These are phyloP conservation scores for Hypocryptadius cinnamomeus DNA, from an alignment of 2,113 vertebrate species.

Conservation along the genomic window DNA sequence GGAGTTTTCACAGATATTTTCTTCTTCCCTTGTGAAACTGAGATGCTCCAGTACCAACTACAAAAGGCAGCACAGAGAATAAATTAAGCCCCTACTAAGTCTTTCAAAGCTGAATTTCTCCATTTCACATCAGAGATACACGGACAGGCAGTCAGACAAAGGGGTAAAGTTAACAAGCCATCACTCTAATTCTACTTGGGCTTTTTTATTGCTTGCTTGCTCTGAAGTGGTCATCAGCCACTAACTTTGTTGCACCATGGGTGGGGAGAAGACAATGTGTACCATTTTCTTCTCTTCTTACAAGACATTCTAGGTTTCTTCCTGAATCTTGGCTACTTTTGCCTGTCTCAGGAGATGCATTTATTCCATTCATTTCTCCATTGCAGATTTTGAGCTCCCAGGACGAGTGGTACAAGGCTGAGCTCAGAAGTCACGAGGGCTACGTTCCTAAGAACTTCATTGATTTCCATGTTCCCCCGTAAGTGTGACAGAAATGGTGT, in stretches of 20 bases:
- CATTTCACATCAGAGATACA: not conserved
- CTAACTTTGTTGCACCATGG: not conserved
- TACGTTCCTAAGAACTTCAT: constrained; percentile 92
- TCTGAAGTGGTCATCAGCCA: not conserved
- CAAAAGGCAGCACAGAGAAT: not conserved
- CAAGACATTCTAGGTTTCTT: not conserved
- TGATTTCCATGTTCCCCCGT: constrained; percentile 79
- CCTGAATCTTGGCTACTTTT: not conserved
- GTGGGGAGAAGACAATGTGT: not conserved
- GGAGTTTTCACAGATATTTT: not conserved
- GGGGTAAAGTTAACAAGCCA: not conserved
- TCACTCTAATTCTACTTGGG: not conserved
- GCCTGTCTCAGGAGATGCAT: not conserved
- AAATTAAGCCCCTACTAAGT: not conserved
- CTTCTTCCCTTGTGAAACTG: not conserved
- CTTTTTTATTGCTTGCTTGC: not conserved
- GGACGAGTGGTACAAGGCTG: constrained; percentile 90
- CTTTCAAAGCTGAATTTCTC: constrained; percentile 2
- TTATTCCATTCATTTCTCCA: not conserved
- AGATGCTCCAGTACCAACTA: not conserved
- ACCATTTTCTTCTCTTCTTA: not conserved
- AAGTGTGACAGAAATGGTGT: constrained; percentile 28
- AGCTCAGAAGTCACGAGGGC: constrained; percentile 85
- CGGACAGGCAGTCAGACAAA: not conserved
- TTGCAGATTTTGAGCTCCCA: constrained; percentile 82